Percentiles rank a stretch among this genome's conserved stretches.
phyloP scores from a whole-genome alignment of 2,888 invertebrate species.

The Caenorhabditis panamensis region DNA sequence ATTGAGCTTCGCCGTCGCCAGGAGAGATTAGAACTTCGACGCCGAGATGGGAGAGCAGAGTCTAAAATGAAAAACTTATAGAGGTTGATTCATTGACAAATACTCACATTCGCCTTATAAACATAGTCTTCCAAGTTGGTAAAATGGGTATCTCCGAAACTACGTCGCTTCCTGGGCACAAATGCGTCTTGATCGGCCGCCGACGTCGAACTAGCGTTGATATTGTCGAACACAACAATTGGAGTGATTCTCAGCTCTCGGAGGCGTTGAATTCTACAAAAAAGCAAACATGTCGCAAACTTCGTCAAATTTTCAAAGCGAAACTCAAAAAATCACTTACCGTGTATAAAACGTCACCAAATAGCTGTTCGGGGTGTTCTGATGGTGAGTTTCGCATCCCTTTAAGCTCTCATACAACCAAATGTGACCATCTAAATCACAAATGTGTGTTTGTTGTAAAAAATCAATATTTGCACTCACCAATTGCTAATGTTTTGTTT shows the following conservation, averaged over 20 bases:
- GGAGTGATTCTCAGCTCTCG: slow-evolving; percentile 55
- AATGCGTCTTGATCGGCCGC: slow-evolving; percentile 24
- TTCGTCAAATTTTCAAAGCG: background rate
- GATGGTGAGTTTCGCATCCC: slow-evolving; percentile 57
- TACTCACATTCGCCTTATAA: slow-evolving; percentile 15
- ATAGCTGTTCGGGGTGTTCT: slow-evolving; percentile 38
- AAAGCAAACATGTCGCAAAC: background rate
- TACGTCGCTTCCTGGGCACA: slow-evolving; percentile 37
- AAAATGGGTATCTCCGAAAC: slow-evolving; percentile 6
- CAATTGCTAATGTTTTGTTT: slow-evolving; percentile 65
- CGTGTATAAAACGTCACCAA: slow-evolving; percentile 64
- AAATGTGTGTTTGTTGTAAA: background rate
- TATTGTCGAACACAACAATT: slow-evolving; percentile 64
- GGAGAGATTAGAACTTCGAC: slow-evolving; percentile 94
- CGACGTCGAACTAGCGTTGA: background rate
- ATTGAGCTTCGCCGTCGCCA: slow-evolving; percentile 98
- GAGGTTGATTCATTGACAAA: too few species aligned
- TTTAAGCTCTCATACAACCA: slow-evolving; percentile 66
- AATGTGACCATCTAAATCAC: slow-evolving; percentile 67
- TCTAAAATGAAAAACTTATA: slow-evolving; percentile 8
- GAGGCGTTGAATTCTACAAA: slow-evolving; percentile 54
- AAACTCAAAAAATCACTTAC: slow-evolving; percentile 18
- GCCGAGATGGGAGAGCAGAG: slow-evolving; percentile 89
- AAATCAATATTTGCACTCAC: slow-evolving; percentile 46
- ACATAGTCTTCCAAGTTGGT: slow-evolving; percentile 23